Conservation (phyloP, 2,888 invertebrate species). For the Limulus polyphemus region DNA sequence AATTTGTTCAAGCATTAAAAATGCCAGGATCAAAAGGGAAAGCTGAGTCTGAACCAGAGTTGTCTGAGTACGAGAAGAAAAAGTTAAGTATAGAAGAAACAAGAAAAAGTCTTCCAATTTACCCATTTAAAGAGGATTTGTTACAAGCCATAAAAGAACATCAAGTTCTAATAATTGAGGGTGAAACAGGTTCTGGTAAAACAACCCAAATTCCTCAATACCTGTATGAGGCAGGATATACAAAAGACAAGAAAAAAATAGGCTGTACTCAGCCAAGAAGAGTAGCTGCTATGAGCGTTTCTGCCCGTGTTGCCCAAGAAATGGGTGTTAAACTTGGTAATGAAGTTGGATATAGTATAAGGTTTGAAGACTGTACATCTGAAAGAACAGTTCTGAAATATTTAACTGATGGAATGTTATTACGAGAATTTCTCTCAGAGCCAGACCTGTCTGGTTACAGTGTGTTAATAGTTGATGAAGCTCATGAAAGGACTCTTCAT, state of each 20-base stretch:
- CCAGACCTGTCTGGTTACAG: constrained; percentile 85
- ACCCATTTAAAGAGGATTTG: constrained; percentile 73
- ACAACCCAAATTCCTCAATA: constrained; percentile 48
- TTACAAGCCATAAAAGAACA: constrained; percentile 73
- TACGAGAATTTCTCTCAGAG: constrained; percentile 92
- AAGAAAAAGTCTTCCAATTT: constrained; percentile 82
- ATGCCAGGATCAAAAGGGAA: constrained; percentile 40
- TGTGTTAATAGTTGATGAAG: constrained; percentile 99
- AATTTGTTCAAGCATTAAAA: constrained; percentile 67
- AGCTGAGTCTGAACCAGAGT: constrained; percentile 44
- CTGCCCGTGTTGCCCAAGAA: constrained; percentile 94
- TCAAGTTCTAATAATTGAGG: constrained; percentile 80
- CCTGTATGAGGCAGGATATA: constrained; percentile 42
- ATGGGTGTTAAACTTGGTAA: constrained; percentile 85
- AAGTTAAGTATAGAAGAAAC: constrained; percentile 78
- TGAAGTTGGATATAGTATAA: constrained; percentile 58
- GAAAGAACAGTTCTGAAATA: constrained; percentile 93
- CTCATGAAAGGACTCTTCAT: constrained; percentile 94
- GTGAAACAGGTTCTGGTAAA: constrained; percentile 53
- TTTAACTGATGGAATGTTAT: constrained; percentile 98
- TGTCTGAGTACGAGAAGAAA: constrained; percentile 56
- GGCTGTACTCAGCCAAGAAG: constrained; percentile 95
- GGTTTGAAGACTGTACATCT: constrained; percentile 98
- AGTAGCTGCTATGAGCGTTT: constrained; percentile 99
- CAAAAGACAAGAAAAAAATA: constrained; percentile 58